Conservation (phyloP, 2,113 vertebrate genomes). For the Atrichornis clamosus region DNA sequence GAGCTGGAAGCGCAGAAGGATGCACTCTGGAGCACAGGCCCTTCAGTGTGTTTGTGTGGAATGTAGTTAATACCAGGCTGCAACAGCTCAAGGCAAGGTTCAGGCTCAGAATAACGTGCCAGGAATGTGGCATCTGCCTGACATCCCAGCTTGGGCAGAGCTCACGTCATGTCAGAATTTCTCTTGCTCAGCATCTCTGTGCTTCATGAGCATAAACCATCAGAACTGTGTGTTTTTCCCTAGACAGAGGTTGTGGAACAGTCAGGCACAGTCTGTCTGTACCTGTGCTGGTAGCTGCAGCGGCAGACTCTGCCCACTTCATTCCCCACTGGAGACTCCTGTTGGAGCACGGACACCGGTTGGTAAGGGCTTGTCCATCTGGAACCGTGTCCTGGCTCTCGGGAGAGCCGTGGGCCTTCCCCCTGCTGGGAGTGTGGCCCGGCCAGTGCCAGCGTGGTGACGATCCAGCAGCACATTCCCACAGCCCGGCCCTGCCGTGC, state of each 20-base stretch:
- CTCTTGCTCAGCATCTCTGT: fast-evolving
- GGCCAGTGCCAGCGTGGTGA: fast-evolving
- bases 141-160: background rate
- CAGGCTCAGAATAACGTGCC: fast-evolving
- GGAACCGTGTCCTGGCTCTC: fast-evolving
- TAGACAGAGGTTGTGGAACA: background rate
- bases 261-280: fast-evolving
- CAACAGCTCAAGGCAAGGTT: fast-evolving
- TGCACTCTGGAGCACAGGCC: background rate
- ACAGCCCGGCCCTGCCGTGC: fast-evolving
- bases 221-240: background rate
- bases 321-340: background rate
- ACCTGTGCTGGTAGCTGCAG: fast-evolving
- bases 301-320: background rate
- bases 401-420: fast-evolving
- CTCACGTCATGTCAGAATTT: background rate
- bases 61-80: background rate
- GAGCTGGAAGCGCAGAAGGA: background rate
- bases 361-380: too few species aligned
- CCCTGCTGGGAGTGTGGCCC: background rate
- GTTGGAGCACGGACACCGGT: background rate
- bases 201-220: background rate
- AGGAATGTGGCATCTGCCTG: background rate
- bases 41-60: background rate
- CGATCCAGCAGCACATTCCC: background rate